Percentiles rank a stretch among this genome's conserved stretches.
Evolutionary conservation across 2,113 vertebrate species (phyloP).

Genomic region (Nesogale talazaci): DNA sequence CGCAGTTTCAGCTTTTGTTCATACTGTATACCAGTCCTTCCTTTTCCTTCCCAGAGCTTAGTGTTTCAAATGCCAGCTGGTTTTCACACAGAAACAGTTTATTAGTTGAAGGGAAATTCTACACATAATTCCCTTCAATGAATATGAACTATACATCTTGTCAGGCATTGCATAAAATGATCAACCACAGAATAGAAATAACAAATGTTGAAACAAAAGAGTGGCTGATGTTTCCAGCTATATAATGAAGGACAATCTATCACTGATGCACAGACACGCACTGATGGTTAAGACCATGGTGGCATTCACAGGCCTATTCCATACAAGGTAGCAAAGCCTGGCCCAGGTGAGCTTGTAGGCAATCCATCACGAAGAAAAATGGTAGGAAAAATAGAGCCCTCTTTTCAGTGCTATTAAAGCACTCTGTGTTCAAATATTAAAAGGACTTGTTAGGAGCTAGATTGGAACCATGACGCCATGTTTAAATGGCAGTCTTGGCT

Average conservation of each 20-base stretch:
- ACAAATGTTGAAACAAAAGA: slow-evolving; percentile 57
- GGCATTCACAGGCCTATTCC: neutral
- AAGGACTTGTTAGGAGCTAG: neutral
- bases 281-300: neutral
- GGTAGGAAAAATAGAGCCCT: neutral
- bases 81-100: slow-evolving; percentile 53
- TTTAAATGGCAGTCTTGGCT: slow-evolving; percentile 44
- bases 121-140: slow-evolving; percentile 27
- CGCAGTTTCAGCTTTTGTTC: neutral
- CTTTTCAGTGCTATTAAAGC: neutral
- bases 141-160: slow-evolving; percentile 41
- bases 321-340: neutral
- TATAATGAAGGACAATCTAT: slow-evolving; percentile 37
- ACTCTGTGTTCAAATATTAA: neutral
- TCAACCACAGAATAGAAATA: neutral
- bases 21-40: slow-evolving; percentile 1
- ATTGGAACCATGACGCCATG: neutral
- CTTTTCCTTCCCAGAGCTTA: slow-evolving; percentile 49
- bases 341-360: neutral
- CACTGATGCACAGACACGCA: neutral
- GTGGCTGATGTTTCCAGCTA: slow-evolving; percentile 3
- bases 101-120: neutral
- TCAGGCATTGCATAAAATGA: neutral
- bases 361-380: neutral
- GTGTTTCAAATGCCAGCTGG: slow-evolving; percentile 52